phyloP scores from a whole-genome alignment of 2,888 invertebrate species.

The Ormia ochracea region DNA sequence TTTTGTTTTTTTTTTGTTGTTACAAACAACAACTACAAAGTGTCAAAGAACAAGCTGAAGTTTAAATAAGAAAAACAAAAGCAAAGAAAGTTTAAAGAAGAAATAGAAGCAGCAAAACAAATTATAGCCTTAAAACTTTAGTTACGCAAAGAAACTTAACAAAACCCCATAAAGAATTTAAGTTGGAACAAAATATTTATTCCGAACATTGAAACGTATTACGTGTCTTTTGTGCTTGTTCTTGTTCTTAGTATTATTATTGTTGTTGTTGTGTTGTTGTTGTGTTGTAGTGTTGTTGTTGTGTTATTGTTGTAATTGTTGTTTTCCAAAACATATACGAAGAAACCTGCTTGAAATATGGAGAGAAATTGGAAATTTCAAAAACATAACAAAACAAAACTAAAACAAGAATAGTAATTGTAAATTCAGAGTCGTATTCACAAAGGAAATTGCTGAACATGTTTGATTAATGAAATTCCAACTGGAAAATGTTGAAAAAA shows the following conservation, averaged over 20 bases:
- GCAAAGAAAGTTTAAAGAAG: conserved; percentile 21
- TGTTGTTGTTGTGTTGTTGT: too few species aligned
- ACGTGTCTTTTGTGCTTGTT: not conserved
- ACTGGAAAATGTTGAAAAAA: too few species aligned
- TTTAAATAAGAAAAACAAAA: conserved; percentile 49
- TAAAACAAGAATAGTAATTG: not conserved
- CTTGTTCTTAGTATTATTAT: too few species aligned
- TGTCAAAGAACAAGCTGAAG: conserved; percentile 55
- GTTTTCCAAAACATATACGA: not conserved
- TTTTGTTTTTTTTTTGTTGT: not conserved
- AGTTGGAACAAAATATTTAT: conserved; percentile 13
- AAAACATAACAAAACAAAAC: too few species aligned
- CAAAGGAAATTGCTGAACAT: not conserved
- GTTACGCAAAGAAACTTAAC: conserved; percentile 24
- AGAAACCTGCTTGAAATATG: not conserved
- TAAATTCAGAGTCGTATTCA: not conserved
- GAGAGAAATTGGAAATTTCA: not conserved
- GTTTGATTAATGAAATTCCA: too few species aligned
- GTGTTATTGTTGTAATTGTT: too few species aligned
- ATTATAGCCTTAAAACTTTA: conserved; percentile 54
- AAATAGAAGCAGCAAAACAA: conserved; percentile 40
- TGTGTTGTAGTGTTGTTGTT: too few species aligned
- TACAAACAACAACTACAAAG: conserved; percentile 37
- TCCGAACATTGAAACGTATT: not conserved
- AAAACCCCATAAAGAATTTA: conserved; percentile 29